Conservation (phyloP, 2,113 vertebrate species). For the Dolichallabes microphthalmus region DNA sequence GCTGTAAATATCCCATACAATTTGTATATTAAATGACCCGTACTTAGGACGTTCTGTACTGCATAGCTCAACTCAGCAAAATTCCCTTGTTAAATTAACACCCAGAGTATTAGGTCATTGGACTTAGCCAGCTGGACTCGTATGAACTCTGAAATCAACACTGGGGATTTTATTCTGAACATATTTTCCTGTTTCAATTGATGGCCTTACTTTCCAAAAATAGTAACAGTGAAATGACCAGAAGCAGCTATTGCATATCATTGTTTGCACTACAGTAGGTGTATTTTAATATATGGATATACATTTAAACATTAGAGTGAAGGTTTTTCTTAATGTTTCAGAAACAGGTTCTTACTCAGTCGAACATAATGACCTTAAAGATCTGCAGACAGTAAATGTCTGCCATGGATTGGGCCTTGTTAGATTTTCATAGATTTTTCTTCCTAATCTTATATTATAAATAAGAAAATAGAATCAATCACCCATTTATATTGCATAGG, state of each 20-base stretch:
- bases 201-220: background rate
- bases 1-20: background rate
- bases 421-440: slow-evolving; percentile 33
- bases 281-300: too few relatives aligned
- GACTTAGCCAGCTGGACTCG: background rate
- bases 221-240: too few relatives aligned
- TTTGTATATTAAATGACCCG: background rate
- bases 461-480: slow-evolving; percentile 32
- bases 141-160: too few relatives aligned
- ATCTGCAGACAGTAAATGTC: slow-evolving; percentile 8
- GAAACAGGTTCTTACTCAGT: background rate
- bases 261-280: too few relatives aligned
- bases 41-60: background rate
- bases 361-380: slow-evolving; percentile 10
- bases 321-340: background rate
- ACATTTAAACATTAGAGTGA: background rate
- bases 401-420: background rate
- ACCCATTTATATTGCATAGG: slow-evolving; percentile 14
- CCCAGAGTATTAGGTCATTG: too few relatives aligned
- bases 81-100: too few relatives aligned
- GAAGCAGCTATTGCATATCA: too few relatives aligned
- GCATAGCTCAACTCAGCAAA: background rate
- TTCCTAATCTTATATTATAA: slow-evolving; percentile 19
- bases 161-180: too few relatives aligned
- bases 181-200: too few relatives aligned